Evolutionary conservation across 1,140 invertebrate species (phyloP), one percentile per base, ranked within the genome.

Genomic region (Rhopalosiphum maidis): DNA sequence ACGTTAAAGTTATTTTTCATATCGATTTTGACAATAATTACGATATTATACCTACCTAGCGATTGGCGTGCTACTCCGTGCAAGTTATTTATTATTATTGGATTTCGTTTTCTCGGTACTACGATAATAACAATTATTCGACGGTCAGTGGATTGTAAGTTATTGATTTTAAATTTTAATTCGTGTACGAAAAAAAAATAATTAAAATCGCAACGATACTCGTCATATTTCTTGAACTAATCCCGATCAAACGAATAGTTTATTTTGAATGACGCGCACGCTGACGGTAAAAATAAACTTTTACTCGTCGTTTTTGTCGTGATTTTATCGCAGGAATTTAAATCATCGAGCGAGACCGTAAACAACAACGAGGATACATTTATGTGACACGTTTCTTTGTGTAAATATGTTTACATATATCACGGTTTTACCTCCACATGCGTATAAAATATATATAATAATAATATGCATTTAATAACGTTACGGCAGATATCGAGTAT

Each of bases 391-490:
- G 21, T 41, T 85, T 41, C 37, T 85, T 85, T 43, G 83, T 85
- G 37, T 41, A 85, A 82, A 82, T 82, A 82, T 82, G 35, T 82
- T 82, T 37, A 82, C 77, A 82, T 82, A 37, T n/a, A 82, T 82
- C n/a, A 82, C 5, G 77, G 77, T 82, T 82, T 82, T 37, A 82
- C n/a, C 77, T 82, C 15, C 7, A 37, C 35, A 37, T 22, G 7
- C 7, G 35, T 82, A 37, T 82, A 22, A 35, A 37, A n/a, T n/a
- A 46, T 46, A 46, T 60, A 60, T 6, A 60, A 60, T 30, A 9
- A 55, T 25, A 55, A 55, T 41, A 68, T 68, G 60, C 60, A n/a
- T 68, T 68, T 30, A 68, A 68, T 30, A 68, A n/a, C 9, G 11
- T 68, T 30, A 60, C 55, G 9, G 55, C 60, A 68, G 9, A 68